phyloP scores from a whole-genome alignment of 2,888 invertebrate species.

The Drosophila diplacantha region DNA sequence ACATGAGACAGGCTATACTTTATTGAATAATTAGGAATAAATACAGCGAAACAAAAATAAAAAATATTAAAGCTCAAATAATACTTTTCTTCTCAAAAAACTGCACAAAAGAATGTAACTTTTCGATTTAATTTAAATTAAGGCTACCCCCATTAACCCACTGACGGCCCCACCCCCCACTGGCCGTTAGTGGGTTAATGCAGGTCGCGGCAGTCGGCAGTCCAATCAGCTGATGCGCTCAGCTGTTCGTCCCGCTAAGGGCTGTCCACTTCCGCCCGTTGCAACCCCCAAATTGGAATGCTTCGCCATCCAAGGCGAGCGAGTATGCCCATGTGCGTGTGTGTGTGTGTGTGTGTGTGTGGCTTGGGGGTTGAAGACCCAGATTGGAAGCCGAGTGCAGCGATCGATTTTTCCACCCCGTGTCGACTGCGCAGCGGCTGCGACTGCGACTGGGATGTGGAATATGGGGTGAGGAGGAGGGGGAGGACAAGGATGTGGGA shows the following conservation, averaged over 20 bases:
- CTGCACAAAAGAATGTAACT: not conserved
- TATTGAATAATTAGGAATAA: not conserved
- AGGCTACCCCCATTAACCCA: not conserved
- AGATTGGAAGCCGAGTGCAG: constrained; percentile 47
- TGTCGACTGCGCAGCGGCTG: constrained; percentile 6
- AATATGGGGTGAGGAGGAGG: not conserved
- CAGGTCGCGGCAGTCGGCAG: constrained; percentile 53
- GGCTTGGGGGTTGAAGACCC: constrained; percentile 62
- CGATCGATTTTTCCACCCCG: constrained; percentile 69
- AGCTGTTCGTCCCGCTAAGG: constrained; percentile 39
- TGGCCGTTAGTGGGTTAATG: constrained; percentile 49
- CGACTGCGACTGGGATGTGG: constrained; percentile 8
- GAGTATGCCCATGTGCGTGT: not conserved
- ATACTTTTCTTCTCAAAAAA: not conserved
- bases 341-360: not conserved
- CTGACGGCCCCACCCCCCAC: constrained; percentile 3
- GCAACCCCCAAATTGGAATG: constrained; percentile 42
- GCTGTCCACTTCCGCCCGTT: constrained; percentile 59
- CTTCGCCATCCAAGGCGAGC: constrained; percentile 4
- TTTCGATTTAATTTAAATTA: not conserved
- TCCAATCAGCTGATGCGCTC: constrained; percentile 32
- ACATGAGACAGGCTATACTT: not conserved
- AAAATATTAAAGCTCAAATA: not conserved
- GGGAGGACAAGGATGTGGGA: not conserved
- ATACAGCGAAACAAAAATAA: not conserved